Percentiles rank a stretch among this genome's conserved stretches.
Evolutionary conservation across 2,113 vertebrate genomes (phyloP).

Genomic region (Otis tarda): DNA sequence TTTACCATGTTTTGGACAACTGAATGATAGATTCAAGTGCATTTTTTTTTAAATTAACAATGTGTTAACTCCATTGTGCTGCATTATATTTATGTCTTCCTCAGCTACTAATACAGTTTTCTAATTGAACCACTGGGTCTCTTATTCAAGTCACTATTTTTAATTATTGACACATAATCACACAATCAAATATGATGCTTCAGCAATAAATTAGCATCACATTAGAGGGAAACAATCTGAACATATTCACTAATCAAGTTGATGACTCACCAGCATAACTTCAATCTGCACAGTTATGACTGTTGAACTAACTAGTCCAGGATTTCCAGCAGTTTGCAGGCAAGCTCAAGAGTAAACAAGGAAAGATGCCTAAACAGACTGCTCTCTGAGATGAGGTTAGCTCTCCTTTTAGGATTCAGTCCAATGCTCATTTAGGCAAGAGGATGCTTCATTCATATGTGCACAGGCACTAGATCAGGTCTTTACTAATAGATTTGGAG

Average conservation of each 20-base stretch:
- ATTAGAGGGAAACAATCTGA: neutral
- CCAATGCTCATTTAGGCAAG: neutral
- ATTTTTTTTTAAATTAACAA: neutral
- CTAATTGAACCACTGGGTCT: neutral
- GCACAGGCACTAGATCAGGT: neutral
- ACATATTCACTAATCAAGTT: neutral
- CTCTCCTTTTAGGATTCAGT: neutral
- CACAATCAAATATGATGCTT: neutral
- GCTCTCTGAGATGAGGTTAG: neutral
- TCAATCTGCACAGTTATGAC: neutral
- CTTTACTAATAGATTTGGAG: neutral
- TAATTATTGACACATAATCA: neutral
- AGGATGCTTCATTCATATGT: neutral
- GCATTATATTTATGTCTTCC: neutral
- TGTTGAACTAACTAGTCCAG: neutral
- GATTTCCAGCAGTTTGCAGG: neutral
- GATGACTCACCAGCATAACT: neutral
- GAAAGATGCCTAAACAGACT: neutral
- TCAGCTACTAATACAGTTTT: neutral
- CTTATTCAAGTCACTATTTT: neutral
- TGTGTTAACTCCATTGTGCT: neutral
- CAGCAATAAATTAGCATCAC: constrained; percentile 18
- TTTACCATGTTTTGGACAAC: constrained; percentile 16
- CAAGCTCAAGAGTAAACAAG: neutral
- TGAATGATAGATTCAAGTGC: neutral